Evolutionary conservation across 2,113 vertebrate species (phyloP), one percentile per base, ranked within the genome.

Genomic region (Brachyistius frenatus): DNA sequence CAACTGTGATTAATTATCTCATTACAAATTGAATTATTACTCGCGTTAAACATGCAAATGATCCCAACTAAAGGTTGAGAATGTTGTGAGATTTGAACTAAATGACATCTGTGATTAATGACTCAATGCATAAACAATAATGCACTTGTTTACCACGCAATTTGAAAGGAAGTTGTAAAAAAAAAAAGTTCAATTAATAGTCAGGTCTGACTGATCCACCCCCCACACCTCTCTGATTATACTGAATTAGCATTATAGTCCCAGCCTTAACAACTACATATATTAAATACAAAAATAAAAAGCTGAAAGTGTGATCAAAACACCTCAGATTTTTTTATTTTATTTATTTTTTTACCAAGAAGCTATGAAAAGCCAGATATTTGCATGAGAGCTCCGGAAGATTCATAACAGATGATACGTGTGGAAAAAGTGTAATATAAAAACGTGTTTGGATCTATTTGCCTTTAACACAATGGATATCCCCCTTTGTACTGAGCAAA

Each of bases 1-100:
- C 86, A 87, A 84, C 81, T 87, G 69, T 93, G 89, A 93, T 92
- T 92, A 93, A 93, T 92, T 88, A 71, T 88, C 88, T 85, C 80
- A 91, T 93, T 91, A 89, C 66, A 87, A 82, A 90, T 73, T 78
- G 83, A 91, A 91, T 91, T 87, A 90, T 87, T 74, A 88, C 67
- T 76, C 76, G 60, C 47, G 67, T 91, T 91, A 69, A 80, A 86
- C 85, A 89, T 90, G 86, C 85, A 93, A 91, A 91, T 88, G 41
- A 87, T 86, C 52, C 58, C 72, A 33, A 55, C 78, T 47, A 86
- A 88, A 86, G 80, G 83, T 84, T 90, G 66, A 80, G 54, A 75
- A 81, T 85, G 82, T 73, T 75, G 66, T 69, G 83, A 85, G 82
- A 85, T 91, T 86, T 84, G 32, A 87, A 78, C 47, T 66, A 16